Base-by-base conservation (phyloP, 35 echinoderm and acorn worm genomes). In the Heliocidaris tuberculata region DNA sequence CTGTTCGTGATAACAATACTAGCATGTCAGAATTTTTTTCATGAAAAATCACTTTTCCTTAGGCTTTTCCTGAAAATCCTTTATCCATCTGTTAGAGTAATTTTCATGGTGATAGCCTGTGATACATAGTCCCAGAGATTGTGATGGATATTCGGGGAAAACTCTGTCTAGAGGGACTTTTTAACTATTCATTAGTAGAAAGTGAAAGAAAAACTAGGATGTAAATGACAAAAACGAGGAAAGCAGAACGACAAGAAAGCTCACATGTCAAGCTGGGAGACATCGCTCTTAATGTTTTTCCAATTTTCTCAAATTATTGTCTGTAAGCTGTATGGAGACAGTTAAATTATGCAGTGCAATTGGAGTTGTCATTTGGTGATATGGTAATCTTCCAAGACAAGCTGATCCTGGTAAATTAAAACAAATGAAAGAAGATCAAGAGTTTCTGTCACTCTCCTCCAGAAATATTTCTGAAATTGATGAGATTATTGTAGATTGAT, bases 251-350 rank as follows among this genome's bases (percentile, higher is more conserved):
- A 7, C 4, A n/a, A 78, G 4, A 78, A 27, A 78, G 65, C 65
- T 78, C 65, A 78, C 65, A 78, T 78, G 65, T 78, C 65, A 78
- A n/a, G 65, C 21, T 24, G 27, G 52, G 19, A 78, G 65, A 78
- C 65, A 6, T 78, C 21, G 65, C 65, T 78, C 65, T 19, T 78
- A 78, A 78, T 78, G 65, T 78, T 78, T 78, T 78, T 78, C 65
- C 21, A 27, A n/a, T 78, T 78, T 78, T 78, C 65, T 78, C 65
- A 78, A n/a, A 78, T 78, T 78, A 78, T 78, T 78, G 65, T 78
- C 65, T 8, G 65, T 78, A n/a, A 19, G 65, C 65, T n/a, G 65
- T n/a, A 78, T 78, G 65, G 65, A 78, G 65, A 78, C 65, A 24
- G 21, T 78, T 78, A 78, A 78, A 78, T 78, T 78, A 78, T 78